Conservation (phyloP, 1,140 invertebrate species). For the Drosophila lacertosa region DNA sequence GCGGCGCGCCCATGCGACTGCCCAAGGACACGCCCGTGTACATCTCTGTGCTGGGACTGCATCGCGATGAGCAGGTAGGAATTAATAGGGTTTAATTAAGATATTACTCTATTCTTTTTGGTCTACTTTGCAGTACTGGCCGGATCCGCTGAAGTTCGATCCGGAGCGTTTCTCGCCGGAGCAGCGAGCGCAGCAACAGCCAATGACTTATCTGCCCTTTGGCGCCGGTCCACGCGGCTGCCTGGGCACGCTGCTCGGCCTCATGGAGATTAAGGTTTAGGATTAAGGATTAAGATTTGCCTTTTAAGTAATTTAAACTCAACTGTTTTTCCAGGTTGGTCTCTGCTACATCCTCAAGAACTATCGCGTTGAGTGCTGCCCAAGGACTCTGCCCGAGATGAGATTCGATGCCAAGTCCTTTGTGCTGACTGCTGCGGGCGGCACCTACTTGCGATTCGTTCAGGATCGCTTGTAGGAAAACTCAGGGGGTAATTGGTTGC, state of each 20-base stretch:
- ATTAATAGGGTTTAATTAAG: slow-evolving; percentile 7
- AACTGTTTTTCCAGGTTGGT: slow-evolving; percentile 84
- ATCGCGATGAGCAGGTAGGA: slow-evolving; percentile 62
- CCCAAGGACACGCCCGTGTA: slow-evolving; percentile 66
- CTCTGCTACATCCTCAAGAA: slow-evolving; percentile 85
- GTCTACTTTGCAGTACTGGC: slow-evolving; percentile 66
- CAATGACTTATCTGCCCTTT: slow-evolving; percentile 84
- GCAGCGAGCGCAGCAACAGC: slow-evolving; percentile 64
- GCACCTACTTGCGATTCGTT: slow-evolving; percentile 57
- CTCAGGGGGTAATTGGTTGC: background rate
- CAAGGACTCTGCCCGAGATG: slow-evolving; percentile 70
- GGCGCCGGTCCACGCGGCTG: slow-evolving; percentile 85
- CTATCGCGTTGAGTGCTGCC: slow-evolving; percentile 83
- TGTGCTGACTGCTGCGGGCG: slow-evolving; percentile 80
- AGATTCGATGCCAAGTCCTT: slow-evolving; percentile 81
- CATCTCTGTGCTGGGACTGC: slow-evolving; percentile 74
- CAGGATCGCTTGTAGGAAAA: slow-evolving; percentile 24
- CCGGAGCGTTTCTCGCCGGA: slow-evolving; percentile 85
- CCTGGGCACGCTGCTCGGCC: slow-evolving; percentile 87
- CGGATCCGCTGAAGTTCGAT: slow-evolving; percentile 84
- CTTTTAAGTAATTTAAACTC: too few species aligned
- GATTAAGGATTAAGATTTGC: too few species aligned
- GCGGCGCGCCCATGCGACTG: slow-evolving; percentile 32
- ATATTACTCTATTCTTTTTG: slow-evolving; percentile 56
- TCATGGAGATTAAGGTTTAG: slow-evolving; percentile 88